These are phyloP conservation scores for Pantherophis alleghaniensis DNA, from an alignment of 2,797 vertebrate species.

Conservation along the genomic window DNA sequence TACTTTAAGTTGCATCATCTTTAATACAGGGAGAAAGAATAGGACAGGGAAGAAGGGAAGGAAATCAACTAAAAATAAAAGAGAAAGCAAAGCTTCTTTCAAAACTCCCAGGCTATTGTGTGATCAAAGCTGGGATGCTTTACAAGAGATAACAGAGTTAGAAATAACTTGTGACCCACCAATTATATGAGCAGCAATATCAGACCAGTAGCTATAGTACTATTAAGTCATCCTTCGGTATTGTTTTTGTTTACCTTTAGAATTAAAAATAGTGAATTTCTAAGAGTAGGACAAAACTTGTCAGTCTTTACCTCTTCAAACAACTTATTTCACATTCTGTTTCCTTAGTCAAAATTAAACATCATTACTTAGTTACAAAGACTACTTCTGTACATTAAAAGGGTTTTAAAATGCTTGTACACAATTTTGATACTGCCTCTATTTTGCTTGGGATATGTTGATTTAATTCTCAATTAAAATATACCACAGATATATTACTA, in stretches of 20 bases:
- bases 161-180: slow-evolving; percentile 31
- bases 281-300: background rate
- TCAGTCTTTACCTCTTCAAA: background rate
- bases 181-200: slow-evolving; percentile 24
- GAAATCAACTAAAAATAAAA: slow-evolving; percentile 52
- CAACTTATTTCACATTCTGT: background rate
- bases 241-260: background rate
- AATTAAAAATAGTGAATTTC: slow-evolving; percentile 22
- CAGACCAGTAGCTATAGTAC: slow-evolving; percentile 20
- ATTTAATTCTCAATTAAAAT: background rate
- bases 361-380: background rate
- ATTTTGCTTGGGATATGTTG: background rate
- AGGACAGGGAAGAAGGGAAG: slow-evolving; percentile 39
- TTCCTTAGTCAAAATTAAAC: background rate
- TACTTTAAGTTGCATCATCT: slow-evolving; percentile 46
- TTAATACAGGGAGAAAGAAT: slow-evolving; percentile 40
- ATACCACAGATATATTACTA: background rate
- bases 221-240: background rate
- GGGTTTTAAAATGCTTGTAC: background rate
- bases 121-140: slow-evolving; percentile 54
- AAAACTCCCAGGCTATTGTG: slow-evolving; percentile 58
- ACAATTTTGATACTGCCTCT: background rate
- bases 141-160: slow-evolving; percentile 55
- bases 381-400: background rate
- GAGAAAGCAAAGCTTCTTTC: slow-evolving; percentile 38